These are phyloP conservation scores for Calephelis perditalis DNA, from an alignment of 2,888 invertebrate genomes.

Conservation along the genomic window DNA sequence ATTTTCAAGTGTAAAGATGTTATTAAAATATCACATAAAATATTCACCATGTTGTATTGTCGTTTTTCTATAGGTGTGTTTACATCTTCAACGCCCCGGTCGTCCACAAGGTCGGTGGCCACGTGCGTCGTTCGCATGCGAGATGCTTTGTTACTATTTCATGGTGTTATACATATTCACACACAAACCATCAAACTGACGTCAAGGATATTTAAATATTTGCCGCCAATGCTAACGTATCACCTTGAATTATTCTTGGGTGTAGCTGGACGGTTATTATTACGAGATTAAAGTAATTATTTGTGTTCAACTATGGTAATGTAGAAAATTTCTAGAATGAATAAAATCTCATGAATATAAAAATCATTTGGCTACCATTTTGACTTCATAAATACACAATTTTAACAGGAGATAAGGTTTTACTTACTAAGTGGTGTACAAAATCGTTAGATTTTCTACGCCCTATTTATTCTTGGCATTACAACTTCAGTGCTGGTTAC, in stretches of 20 bases:
- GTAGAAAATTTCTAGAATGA: slow-evolving; percentile 2
- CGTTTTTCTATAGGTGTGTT: slow-evolving; percentile 28
- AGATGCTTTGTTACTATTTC: slow-evolving; percentile 28
- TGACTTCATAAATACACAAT: no score
- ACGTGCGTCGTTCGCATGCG: slow-evolving; percentile 45
- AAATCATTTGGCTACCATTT: no score
- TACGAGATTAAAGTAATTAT: slow-evolving; percentile 4
- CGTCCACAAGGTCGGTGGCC: slow-evolving; percentile 29
- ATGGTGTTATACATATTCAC: slow-evolving; percentile 27
- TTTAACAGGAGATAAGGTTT: no score
- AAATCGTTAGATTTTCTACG: no score
- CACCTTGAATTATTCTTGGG: slow-evolving; percentile 25
- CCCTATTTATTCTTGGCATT: no score
- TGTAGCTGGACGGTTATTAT: slow-evolving; percentile 13
- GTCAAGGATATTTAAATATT: slow-evolving; percentile 24
- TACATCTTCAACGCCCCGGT: slow-evolving; percentile 30
- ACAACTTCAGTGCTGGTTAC: no score
- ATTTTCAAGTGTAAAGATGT: slow-evolving; percentile 11
- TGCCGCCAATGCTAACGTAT: slow-evolving; percentile 20
- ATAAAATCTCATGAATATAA: not conserved
- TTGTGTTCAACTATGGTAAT: slow-evolving; percentile 1
- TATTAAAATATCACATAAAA: slow-evolving; percentile 12
- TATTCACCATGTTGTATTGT: slow-evolving; percentile 18
- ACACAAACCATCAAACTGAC: slow-evolving; percentile 25
- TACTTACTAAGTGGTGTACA: no score